These are phyloP conservation scores for Upupa epops DNA, from an alignment of 2,113 vertebrate species.

Conservation along the genomic window DNA sequence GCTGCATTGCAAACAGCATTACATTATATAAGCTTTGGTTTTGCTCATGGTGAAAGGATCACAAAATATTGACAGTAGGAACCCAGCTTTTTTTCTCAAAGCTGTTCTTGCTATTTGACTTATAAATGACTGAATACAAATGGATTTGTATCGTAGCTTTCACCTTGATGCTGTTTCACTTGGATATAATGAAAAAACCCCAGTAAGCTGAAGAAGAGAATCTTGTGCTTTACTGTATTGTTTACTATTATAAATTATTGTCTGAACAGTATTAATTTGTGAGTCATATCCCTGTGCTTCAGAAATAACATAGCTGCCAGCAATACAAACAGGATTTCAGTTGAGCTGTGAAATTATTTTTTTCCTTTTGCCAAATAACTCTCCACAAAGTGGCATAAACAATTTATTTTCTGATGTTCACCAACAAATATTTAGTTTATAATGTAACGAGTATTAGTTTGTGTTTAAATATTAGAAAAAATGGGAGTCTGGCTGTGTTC, in stretches of 20 bases:
- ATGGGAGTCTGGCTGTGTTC: not conserved
- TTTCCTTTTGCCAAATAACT: not conserved
- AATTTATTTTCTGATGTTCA: not conserved
- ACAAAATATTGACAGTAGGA: not conserved
- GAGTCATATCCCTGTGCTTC: not conserved
- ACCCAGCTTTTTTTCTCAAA: not conserved
- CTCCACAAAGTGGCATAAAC: not conserved
- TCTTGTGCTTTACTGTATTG: not conserved
- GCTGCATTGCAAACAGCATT: not conserved
- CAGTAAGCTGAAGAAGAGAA: not conserved
- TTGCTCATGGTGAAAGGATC: not conserved
- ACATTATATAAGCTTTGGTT: not conserved
- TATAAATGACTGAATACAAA: conserved; percentile 4
- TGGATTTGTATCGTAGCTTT: not conserved
- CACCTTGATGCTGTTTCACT: not conserved
- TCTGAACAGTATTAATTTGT: not conserved
- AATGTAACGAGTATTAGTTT: not conserved
- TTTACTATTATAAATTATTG: not conserved
- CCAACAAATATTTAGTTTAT: not conserved
- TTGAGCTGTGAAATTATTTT: not conserved
- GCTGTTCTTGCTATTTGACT: not conserved
- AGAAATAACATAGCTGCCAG: not conserved
- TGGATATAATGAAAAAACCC: not conserved
- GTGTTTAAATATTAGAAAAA: not conserved
- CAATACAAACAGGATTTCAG: not conserved